Evolutionary conservation across 2,888 invertebrate genomes (phyloP), one percentile per base, ranked within the genome.

Genomic region (Arctia plantaginis): DNA sequence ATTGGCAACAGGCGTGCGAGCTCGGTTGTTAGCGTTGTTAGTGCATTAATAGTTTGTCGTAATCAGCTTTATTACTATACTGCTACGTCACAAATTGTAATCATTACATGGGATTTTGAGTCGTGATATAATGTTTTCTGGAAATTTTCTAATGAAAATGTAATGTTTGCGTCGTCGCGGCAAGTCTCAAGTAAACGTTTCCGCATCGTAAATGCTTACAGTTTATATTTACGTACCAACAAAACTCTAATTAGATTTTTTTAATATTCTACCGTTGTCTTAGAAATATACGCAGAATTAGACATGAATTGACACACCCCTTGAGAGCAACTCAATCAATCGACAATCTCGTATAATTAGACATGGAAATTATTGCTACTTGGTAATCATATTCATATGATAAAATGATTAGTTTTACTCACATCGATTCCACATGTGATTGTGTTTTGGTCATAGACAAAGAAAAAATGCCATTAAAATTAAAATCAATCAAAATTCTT

Each of bases 1-100:
- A 83, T 87, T 87, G 82, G 82, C 82, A 82, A 80, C 76, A 70
- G 84, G 82, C 77, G 39, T 39, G 15, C 44, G 55, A 41, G n/a
- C 33, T 62, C 62, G 20, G 62, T 27, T 70, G 70, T 41, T 62
- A 41, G 39, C 69, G 20, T 3, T 35, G 59, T 62, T 62, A 55
- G 69, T 33, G 35, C 69, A 51, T 51, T 67, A 67, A 67, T 67
- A 67, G 55, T 47, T 69, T 51, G 68, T 59, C 59, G 70, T 70
- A 62, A 70, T 62, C 44, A 81, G 59, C 76, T 76, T 76, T 80
- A 77, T 81, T 83, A 79, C 73, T 73, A 81, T 78, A 80, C 76
- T 78, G 69, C 80, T 81, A 78, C 77, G 72, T 68, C 72, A n/a
- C 10, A 62, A 30, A 0, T 30, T 30, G 30, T 30, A 62, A 62